Conservation (phyloP, 2,888 invertebrate species). For the Tachystola acroxantha region DNA sequence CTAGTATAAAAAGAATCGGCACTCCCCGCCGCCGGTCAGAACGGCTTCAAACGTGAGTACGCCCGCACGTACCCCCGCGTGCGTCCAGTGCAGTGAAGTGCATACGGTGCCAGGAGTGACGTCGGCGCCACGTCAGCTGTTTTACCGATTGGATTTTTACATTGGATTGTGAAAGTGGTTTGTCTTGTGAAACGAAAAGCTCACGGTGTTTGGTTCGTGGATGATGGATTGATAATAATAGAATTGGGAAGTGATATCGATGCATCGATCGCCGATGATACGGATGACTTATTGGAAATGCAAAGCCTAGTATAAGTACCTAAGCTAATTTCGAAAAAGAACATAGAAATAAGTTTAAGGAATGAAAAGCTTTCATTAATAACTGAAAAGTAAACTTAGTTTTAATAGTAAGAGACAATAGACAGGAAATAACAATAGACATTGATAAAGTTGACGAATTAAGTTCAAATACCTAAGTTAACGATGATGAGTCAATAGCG, state of each 20-base stretch:
- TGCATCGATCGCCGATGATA: too few relatives aligned
- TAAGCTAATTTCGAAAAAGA: too few relatives aligned
- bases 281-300: too few relatives aligned
- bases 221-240: constrained; percentile 7
- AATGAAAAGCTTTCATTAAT: too few relatives aligned
- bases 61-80: constrained; percentile 47
- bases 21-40: constrained; percentile 91
- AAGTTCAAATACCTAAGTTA: constrained; percentile 14
- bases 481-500: constrained; percentile 18
- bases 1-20: constrained; percentile 87
- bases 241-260: too few relatives aligned
- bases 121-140: constrained; percentile 46
- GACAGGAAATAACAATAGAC: neutral
- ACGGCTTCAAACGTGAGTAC: constrained; percentile 98
- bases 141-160: constrained; percentile 56
- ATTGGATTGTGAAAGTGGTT: constrained; percentile 60
- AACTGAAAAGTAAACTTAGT: neutral
- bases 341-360: too few relatives aligned
- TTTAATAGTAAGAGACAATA: neutral
- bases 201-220: constrained; percentile 47
- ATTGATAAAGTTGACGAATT: neutral
- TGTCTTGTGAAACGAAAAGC: constrained; percentile 28
- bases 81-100: constrained; percentile 45
- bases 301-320: too few relatives aligned
- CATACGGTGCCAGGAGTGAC: constrained; percentile 40